phyloP scores from a whole-genome alignment of 2,888 invertebrate genomes.

The Boloria selene region DNA sequence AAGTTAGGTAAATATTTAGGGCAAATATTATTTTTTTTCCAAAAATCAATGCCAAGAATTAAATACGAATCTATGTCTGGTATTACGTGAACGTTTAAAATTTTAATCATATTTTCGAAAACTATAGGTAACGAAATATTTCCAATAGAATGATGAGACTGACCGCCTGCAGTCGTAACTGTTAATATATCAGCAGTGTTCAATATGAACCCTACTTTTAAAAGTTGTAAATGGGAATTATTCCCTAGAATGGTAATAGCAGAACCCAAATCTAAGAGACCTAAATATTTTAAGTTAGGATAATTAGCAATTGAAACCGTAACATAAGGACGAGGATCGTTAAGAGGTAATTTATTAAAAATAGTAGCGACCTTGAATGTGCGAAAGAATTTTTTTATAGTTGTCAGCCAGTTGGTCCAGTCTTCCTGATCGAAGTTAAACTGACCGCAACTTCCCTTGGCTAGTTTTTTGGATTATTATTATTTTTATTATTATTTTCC shows the following conservation, averaged over 20 bases:
- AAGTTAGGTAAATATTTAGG: conserved; percentile 1
- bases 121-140: conserved; percentile 1
- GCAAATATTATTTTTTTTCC: conserved; percentile 1
- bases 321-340: too few relatives aligned
- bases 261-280: too few relatives aligned
- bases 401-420: neutral
- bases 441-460: too few relatives aligned
- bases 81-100: conserved; percentile 1
- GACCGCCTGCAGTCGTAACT: conserved; percentile 1
- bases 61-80: too few relatives aligned
- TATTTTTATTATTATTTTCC: neutral
- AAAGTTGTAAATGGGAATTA: too few relatives aligned
- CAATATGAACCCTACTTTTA: too few relatives aligned
- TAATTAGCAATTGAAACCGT: too few relatives aligned
- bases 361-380: neutral
- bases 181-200: neutral
- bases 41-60: too few relatives aligned
- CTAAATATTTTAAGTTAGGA: too few relatives aligned
- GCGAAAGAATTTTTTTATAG: neutral
- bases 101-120: neutral
- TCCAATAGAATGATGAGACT: conserved; percentile 1
- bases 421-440: too few relatives aligned
- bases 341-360: too few relatives aligned
- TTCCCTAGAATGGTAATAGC: too few relatives aligned
- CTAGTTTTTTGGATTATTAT: neutral